Evolutionary conservation across 2,888 invertebrate genomes (phyloP).

Genomic region (Malacosoma neustria): DNA sequence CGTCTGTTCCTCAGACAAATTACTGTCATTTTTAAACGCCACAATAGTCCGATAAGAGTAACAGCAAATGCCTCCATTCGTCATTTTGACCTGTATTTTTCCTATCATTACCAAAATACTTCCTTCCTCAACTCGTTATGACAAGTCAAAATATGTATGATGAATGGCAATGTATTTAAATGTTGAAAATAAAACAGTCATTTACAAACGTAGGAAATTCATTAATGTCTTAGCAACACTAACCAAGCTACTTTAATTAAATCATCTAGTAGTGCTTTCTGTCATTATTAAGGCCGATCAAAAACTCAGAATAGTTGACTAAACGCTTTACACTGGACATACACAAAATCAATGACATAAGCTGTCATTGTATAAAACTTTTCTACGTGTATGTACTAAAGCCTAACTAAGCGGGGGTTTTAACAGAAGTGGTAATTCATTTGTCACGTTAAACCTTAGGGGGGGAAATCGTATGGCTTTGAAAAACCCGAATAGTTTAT

Average conservation of each 20-base stretch:
- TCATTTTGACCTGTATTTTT: background rate
- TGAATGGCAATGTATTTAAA: too few species aligned
- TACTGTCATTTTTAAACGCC: background rate
- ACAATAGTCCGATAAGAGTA: background rate
- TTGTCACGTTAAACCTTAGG: slow-evolving; percentile 27
- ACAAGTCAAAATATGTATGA: too few species aligned
- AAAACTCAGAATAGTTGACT: too few species aligned
- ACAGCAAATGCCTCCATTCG: background rate
- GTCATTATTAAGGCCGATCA: too few species aligned
- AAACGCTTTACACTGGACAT: too few species aligned
- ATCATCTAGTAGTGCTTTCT: too few species aligned
- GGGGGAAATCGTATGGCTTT: slow-evolving; percentile 27
- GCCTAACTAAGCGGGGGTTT: slow-evolving; percentile 27
- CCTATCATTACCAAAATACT: background rate
- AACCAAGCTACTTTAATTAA: too few species aligned
- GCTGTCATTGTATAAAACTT: slow-evolving; percentile 12
- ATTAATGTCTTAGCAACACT: too few species aligned
- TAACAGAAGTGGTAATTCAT: slow-evolving; percentile 39
- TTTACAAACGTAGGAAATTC: too few species aligned
- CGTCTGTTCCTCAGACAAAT: background rate
- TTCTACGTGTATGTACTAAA: slow-evolving; percentile 17
- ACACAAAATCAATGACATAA: too few species aligned
- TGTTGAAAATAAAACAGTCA: too few species aligned
- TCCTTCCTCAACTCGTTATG: background rate
- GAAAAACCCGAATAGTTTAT: too few species aligned